Conservation (phyloP, 2,797 vertebrate genomes). For the Todus mexicanus region DNA sequence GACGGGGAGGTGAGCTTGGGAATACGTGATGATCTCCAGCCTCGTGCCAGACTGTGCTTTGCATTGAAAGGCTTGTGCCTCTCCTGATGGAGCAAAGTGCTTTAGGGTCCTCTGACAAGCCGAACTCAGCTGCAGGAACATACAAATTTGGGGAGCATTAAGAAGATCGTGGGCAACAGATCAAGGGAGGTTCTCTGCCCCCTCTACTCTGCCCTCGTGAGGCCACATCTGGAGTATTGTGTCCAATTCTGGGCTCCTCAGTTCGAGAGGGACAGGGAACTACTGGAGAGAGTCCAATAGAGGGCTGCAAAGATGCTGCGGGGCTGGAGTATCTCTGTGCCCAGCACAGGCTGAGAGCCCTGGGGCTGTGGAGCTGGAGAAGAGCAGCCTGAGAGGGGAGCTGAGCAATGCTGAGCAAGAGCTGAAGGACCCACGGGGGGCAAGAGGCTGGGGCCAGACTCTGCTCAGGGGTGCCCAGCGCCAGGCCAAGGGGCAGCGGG, state of each 20-base stretch:
- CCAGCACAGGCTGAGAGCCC: neutral
- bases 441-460: too few relatives aligned
- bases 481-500: too few relatives aligned
- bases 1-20: conserved; percentile 83
- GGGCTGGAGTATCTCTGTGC: neutral
- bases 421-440: neutral
- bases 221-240: neutral
- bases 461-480: too few relatives aligned
- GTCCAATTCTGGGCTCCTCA: neutral
- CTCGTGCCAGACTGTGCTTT: neutral
- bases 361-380: neutral
- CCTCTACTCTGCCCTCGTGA: neutral
- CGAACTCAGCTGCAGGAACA: neutral
- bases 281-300: neutral
- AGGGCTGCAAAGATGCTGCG: neutral
- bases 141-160: neutral
- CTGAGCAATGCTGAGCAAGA: neutral
- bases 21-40: accelerated
- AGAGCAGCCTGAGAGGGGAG: neutral
- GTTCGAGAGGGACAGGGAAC: neutral
- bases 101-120: neutral
- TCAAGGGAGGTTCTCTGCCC: neutral
- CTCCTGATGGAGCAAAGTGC: neutral
- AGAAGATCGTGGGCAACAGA: neutral
- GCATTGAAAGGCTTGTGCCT: neutral